Base-by-base conservation (phyloP, 2,888 invertebrate species). In the Rotaria sp. region DNA sequence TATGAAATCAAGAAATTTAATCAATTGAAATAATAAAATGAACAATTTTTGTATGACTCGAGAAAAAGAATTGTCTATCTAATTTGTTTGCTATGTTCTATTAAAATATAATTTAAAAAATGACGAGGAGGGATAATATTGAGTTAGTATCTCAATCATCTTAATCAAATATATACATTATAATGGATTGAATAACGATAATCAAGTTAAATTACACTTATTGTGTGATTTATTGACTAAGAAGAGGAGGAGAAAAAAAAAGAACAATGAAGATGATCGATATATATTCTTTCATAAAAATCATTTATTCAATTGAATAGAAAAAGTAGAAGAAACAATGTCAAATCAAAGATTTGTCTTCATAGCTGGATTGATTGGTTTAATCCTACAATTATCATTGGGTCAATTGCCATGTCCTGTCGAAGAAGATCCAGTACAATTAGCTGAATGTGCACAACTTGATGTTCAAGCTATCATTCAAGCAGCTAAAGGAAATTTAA, bases 371-470 rank as follows among this genome's bases (percentile, higher is more conserved):
- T 67, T 35, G 11, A 38, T 67, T 35, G 18, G 67, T 67, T 1
- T 67, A 0, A 67, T 67, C 2, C 18, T 67, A 7, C 67, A 67
- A 38, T 45, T 7, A n/a, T 45, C 26, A 26, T 8, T n/a, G 80
- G 80, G 45, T 11, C 80, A 80, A 80, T 4, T 38, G 18, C 55
- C 84, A 15, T 86, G 86, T 86, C 85, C 86, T 8, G 85, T 86
- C n/a, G 86, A 86, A 85, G 85, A 86, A 45, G 86, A 86, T 80
- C 86, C 86, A 41, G 75, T 85, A 30, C 85, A 86, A 55, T 55
- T 86, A 85, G 86, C 86, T 30, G 75, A 85, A 80, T 86, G 86
- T 59, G 85, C 85, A 30, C 86, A 86, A 74, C 67, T 86, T 13
- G 86, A 86, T 75, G 86, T 86, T 18, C 85, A 85, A 55, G 86